phyloP scores from a whole-genome alignment of 1,140 invertebrate genomes.

The Oncopodura yosiiana region DNA sequence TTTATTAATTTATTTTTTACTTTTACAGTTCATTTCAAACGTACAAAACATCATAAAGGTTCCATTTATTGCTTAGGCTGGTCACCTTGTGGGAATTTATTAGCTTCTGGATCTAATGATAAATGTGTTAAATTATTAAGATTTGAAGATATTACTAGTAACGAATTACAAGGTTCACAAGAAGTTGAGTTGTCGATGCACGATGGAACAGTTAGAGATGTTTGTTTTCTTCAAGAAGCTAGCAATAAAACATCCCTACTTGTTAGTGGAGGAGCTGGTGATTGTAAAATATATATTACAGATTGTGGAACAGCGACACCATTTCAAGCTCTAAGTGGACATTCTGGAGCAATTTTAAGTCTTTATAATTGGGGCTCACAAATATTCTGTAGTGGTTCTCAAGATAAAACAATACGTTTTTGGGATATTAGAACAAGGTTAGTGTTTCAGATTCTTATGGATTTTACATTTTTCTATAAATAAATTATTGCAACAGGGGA shows the following conservation, averaged over 20 bases:
- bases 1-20: no score
- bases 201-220: slow-evolving; percentile 91
- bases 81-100: slow-evolving; percentile 85
- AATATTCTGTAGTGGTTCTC: slow-evolving; percentile 93
- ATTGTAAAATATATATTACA: slow-evolving; percentile 96
- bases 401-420: slow-evolving; percentile 89
- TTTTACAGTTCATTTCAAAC: slow-evolving; percentile 82
- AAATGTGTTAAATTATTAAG: slow-evolving; percentile 94
- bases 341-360: slow-evolving; percentile 75
- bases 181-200: slow-evolving; percentile 91
- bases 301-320: slow-evolving; percentile 90
- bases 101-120: slow-evolving; percentile 97
- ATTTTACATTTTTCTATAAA: no score
- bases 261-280: slow-evolving; percentile 93
- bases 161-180: slow-evolving; percentile 38
- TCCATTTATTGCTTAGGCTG: slow-evolving; percentile 96
- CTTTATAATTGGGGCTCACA: slow-evolving; percentile 95
- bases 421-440: slow-evolving; percentile 94
- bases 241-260: slow-evolving; percentile 82
- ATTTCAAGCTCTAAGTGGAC: slow-evolving; percentile 78
- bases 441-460: no score
- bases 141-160: slow-evolving; percentile 56
- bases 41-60: slow-evolving; percentile 94
- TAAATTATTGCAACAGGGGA: no score
- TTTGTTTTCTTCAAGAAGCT: slow-evolving; percentile 93